These are phyloP conservation scores for Eurytemora carolleeae DNA, from an alignment of 1,140 invertebrate genomes.

Conservation along the genomic window DNA sequence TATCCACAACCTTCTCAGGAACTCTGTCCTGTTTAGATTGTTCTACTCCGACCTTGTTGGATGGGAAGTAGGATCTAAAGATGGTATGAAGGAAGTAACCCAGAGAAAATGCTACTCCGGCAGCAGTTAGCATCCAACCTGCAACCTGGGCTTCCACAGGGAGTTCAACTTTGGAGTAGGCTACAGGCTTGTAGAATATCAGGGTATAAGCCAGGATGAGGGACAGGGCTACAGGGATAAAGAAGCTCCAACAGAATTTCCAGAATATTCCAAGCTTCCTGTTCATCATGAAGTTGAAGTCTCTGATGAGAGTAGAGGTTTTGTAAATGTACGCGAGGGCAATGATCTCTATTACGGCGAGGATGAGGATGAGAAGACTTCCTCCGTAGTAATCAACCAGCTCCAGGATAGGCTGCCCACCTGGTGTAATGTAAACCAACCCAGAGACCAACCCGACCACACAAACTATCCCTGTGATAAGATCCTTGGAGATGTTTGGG, in stretches of 20 bases:
- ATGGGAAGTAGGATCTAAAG: too few species aligned
- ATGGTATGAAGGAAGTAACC: too few species aligned
- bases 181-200: not conserved
- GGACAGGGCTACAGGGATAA: slow-evolving; percentile 46
- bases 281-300: slow-evolving; percentile 55
- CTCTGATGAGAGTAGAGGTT: slow-evolving; percentile 45
- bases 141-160: not conserved
- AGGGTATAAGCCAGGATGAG: slow-evolving; percentile 43
- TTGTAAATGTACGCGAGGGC: slow-evolving; percentile 55
- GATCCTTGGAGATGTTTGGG: slow-evolving; percentile 35
- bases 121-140: too few species aligned
- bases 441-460: slow-evolving; percentile 41
- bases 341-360: slow-evolving; percentile 46
- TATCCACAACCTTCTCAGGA: too few species aligned
- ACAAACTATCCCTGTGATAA: slow-evolving; percentile 37
- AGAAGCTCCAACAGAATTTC: slow-evolving; percentile 53
- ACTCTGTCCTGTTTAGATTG: too few species aligned
- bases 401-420: slow-evolving; percentile 62
- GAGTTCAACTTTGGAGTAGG: not conserved
- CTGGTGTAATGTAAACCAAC: slow-evolving; percentile 50
- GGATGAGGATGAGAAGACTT: slow-evolving; percentile 51
- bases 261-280: slow-evolving; percentile 48
- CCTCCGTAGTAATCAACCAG: slow-evolving; percentile 65
- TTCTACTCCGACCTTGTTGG: too few species aligned
- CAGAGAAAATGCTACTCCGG: too few species aligned